These are phyloP conservation scores for Podarcis cretensis DNA, from an alignment of 2,113 vertebrate species.

Conservation along the genomic window DNA sequence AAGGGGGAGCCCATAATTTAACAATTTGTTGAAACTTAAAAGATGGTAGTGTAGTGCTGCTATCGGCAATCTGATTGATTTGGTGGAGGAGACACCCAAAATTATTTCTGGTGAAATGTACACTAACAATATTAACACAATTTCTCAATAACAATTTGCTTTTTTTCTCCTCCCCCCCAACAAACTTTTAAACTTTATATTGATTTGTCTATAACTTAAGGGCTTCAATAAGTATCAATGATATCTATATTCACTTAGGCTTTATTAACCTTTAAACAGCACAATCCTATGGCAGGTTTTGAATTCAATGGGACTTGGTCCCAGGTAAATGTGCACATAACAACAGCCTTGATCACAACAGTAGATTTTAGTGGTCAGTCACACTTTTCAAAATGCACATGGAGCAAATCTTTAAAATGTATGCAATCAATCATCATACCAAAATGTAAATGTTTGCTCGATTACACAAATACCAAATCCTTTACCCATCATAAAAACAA, in stretches of 20 bases:
- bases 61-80: slow-evolving; percentile 46
- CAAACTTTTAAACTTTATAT: neutral
- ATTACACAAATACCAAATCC: neutral
- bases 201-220: neutral
- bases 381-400: neutral
- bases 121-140: neutral
- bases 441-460: neutral
- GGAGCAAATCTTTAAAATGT: neutral
- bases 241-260: neutral
- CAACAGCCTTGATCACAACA: neutral
- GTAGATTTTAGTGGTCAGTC: neutral
- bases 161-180: neutral
- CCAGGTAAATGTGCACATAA: neutral
- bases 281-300: neutral
- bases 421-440: neutral
- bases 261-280: neutral
- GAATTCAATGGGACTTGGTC: neutral
- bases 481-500: neutral
- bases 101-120: neutral
- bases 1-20: slow-evolving; percentile 52
- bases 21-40: slow-evolving; percentile 53
- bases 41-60: slow-evolving; percentile 33
- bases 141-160: neutral
- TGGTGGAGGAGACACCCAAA: slow-evolving; percentile 39
- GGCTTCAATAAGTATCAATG: neutral